Evolutionary conservation across 2,888 invertebrate genomes (phyloP), one percentile per base, ranked within the genome.

Genomic region (Oxystoma pomonae): DNA sequence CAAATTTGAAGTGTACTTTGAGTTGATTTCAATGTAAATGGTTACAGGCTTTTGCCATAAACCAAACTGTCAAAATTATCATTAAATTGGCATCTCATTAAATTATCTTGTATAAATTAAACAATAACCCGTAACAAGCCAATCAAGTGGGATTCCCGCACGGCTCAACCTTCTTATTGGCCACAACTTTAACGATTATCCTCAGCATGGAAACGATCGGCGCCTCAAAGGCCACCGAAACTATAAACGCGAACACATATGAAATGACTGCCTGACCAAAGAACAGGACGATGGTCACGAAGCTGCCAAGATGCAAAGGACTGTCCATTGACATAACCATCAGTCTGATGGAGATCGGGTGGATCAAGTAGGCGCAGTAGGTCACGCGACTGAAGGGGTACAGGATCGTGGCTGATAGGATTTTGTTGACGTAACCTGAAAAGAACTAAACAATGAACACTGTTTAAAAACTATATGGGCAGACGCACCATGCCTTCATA

Each of bases 301-400:
- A 85, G 70, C 89, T 90, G 51, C 90, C 91, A 71, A 94, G 80
- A 79, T 94, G 93, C 57, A 93, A 83, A 51, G 93, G 93, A 69
- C 90, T 88, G 74, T 93, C 92, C 79, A 91, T 86, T 70, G 89
- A 89, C 86, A 94, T 90, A 55, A 90, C 90, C 74, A 92, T 88
- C 72, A 87, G 83, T 70, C 93, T 85, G 72, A 94, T 89, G 65
- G 92, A 88, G 61, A 94, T 87, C 0, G 93, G 93, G 80, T 94
- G 93, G 65, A 94, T 86, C 67, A 94, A 83, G 79, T 93, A 94
- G 0, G 92, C 90, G 78, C 93, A 94, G 80, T 94, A 94, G 55
- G 93, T 94, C 16, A 93, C 90, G 69, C 93, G 83, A 60, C 92
- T 93, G 81, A 93, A 90, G 63, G 93, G 93, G 80, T 93, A 93